phyloP scores from a whole-genome alignment of 2,888 invertebrate genomes.

The Mythimna lalbum region DNA sequence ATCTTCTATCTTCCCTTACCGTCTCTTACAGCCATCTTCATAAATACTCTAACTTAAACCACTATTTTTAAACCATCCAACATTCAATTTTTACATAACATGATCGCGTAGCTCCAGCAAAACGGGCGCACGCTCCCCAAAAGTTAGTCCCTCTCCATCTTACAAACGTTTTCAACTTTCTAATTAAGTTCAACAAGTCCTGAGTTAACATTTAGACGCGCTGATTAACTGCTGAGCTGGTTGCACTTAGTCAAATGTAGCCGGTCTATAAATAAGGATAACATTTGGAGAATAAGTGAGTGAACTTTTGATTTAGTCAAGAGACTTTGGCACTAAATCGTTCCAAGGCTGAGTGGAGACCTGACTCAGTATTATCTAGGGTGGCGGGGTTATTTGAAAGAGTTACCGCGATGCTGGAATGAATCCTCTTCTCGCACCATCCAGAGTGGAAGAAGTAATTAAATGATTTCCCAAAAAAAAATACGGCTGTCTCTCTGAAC shows the following conservation, averaged over 20 bases:
- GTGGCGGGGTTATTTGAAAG: no score
- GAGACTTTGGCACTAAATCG: constrained; percentile 18
- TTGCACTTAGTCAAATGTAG: constrained; percentile 68
- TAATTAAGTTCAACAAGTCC: constrained; percentile 86
- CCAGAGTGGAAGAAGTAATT: no score
- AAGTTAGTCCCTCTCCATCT: constrained; percentile 69
- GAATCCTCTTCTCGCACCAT: no score
- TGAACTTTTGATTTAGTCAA: constrained; percentile 35
- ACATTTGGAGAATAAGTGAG: constrained; percentile 48
- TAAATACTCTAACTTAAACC: background rate
- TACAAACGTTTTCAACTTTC: constrained; percentile 81
- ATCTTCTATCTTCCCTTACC: background rate
- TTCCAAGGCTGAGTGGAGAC: background rate
- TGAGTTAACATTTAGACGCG: constrained; percentile 85
- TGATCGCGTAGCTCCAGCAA: constrained; percentile 58
- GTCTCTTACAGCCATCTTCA: background rate
- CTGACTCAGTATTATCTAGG: background rate
- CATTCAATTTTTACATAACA: constrained; percentile 47
- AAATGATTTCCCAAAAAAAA: no score
- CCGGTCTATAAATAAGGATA: constrained; percentile 58
- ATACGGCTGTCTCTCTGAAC: no score
- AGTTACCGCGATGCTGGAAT: no score
- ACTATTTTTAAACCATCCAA: constrained; percentile 16
- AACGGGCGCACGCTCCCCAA: constrained; percentile 65
- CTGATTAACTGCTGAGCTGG: constrained; percentile 80